A percentile compares a stretch with the other conserved stretches of the same genome.
phyloP scores from a whole-genome alignment of 2,888 invertebrate genomes.

The Agrotis ipsilon region DNA sequence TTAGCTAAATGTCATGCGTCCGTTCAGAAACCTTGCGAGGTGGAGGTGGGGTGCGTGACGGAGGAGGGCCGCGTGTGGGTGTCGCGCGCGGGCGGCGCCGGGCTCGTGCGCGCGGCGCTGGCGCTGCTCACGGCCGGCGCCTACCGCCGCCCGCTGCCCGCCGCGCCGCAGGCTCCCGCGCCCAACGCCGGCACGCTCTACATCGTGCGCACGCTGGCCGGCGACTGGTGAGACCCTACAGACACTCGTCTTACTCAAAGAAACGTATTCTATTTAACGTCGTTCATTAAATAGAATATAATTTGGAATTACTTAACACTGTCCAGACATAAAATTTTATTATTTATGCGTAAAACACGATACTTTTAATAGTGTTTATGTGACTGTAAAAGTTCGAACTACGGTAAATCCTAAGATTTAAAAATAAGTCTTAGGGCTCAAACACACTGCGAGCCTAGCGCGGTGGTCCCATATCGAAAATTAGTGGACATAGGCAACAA shows the following conservation, averaged over 20 bases:
- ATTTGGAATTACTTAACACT: background rate
- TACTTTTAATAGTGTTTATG: too few species aligned
- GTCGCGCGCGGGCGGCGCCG: constrained; percentile 85
- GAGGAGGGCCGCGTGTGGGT: constrained; percentile 88
- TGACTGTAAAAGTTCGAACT: too few species aligned
- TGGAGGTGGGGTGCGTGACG: constrained; percentile 88
- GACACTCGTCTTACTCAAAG: too few species aligned
- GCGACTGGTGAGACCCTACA: constrained; percentile 89
- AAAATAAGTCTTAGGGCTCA: too few species aligned
- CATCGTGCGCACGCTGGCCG: constrained; percentile 88
- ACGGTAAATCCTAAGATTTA: too few species aligned
- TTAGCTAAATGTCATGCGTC: background rate
- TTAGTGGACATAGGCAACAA: too few species aligned
- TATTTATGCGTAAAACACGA: too few species aligned
- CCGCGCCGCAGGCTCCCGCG: constrained; percentile 84
- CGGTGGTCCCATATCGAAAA: too few species aligned
- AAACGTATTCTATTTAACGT: too few species aligned
- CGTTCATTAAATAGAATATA: too few species aligned
- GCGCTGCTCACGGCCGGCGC: constrained; percentile 84
- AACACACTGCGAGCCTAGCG: too few species aligned
- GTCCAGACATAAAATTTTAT: background rate
- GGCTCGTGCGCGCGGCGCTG: constrained; percentile 80
- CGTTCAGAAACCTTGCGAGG: constrained; percentile 82
- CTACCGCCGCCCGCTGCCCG: constrained; percentile 86
- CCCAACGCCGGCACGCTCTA: constrained; percentile 79